A percentile compares a stretch with the other conserved stretches of the same genome.
These are phyloP conservation scores for Pocillopora damicornis DNA, from an alignment of 64 coral and sea anemone genomes.

Conservation along the genomic window DNA sequence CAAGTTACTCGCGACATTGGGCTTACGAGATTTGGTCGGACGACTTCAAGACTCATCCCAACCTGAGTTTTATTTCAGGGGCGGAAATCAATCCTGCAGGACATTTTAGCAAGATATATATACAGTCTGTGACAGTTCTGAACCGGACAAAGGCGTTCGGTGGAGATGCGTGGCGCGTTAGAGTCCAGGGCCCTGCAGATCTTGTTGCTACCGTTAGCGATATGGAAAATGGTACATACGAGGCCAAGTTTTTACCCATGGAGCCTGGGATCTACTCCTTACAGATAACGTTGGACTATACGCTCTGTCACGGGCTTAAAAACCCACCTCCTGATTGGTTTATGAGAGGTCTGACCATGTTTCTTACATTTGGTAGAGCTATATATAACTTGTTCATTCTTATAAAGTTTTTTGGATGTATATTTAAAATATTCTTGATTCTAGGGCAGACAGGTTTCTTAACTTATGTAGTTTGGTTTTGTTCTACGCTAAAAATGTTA, in stretches of 20 bases:
- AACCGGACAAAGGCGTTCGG: slow-evolving; percentile 75
- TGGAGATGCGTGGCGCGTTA: slow-evolving; percentile 73
- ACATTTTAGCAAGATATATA: slow-evolving; percentile 61
- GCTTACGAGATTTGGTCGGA: slow-evolving; percentile 49
- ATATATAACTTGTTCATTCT: no score
- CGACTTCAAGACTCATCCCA: slow-evolving; percentile 44
- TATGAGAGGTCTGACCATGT: slow-evolving; percentile 44
- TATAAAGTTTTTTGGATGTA: no score
- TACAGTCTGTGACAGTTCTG: slow-evolving; percentile 69
- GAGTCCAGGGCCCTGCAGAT: slow-evolving; percentile 54
- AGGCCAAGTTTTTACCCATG: slow-evolving; percentile 57
- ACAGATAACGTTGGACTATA: slow-evolving; percentile 66
- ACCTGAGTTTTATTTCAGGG: slow-evolving; percentile 67
- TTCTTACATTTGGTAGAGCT: background rate
- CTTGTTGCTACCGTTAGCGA: slow-evolving; percentile 62
- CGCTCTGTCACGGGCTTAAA: slow-evolving; percentile 82
- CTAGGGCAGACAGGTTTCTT: no score
- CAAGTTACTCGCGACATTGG: slow-evolving; percentile 60
- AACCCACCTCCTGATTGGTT: slow-evolving; percentile 91
- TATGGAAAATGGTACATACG: slow-evolving; percentile 77
- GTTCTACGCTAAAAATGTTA: no score
- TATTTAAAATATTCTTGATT: no score
- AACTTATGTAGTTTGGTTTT: no score
- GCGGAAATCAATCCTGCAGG: slow-evolving; percentile 55
- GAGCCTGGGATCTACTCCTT: slow-evolving; percentile 70